Conservation (phyloP, 92 coral and sea anemone species). For the Bergia sp. region DNA sequence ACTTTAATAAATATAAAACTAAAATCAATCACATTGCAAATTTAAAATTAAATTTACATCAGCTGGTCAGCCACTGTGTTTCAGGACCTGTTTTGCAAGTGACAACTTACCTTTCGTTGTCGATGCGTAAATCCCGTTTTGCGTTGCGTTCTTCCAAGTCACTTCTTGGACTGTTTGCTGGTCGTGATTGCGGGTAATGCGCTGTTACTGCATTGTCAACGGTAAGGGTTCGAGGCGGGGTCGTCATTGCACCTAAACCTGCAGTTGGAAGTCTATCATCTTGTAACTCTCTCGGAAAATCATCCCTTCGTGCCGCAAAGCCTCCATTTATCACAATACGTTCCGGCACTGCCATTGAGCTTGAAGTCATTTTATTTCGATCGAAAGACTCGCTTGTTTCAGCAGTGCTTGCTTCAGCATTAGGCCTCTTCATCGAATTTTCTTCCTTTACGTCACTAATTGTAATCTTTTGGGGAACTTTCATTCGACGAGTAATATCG, state of each 20-base stretch:
- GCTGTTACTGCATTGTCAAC: conserved; percentile 93
- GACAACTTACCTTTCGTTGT: conserved; percentile 19
- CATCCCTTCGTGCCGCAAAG: conserved; percentile 52
- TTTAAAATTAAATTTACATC: background rate
- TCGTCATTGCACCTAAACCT: conserved; percentile 86
- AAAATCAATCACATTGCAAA: background rate
- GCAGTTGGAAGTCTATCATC: conserved; percentile 68
- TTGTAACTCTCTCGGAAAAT: conserved; percentile 70
- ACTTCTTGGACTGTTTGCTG: conserved; percentile 36
- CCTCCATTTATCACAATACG: conserved; percentile 80
- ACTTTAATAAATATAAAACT: background rate
- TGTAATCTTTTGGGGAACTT: conserved; percentile 82
- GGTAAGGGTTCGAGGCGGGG: conserved; percentile 94
- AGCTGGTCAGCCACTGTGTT: background rate
- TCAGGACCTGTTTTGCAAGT: background rate
- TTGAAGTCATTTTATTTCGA: conserved; percentile 42
- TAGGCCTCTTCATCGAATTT: conserved; percentile 37
- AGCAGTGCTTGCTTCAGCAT: conserved; percentile 35
- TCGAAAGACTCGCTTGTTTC: conserved; percentile 9
- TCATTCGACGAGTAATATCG: conserved; percentile 70
- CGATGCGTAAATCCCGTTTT: conserved; percentile 2
- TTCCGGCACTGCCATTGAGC: conserved; percentile 89
- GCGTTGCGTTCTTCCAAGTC: background rate
- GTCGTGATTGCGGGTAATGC: conserved; percentile 71
- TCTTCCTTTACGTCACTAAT: conserved; percentile 61